These are phyloP conservation scores for Lithobates pipiens DNA, from an alignment of 2,797 vertebrate species.

Conservation along the genomic window DNA sequence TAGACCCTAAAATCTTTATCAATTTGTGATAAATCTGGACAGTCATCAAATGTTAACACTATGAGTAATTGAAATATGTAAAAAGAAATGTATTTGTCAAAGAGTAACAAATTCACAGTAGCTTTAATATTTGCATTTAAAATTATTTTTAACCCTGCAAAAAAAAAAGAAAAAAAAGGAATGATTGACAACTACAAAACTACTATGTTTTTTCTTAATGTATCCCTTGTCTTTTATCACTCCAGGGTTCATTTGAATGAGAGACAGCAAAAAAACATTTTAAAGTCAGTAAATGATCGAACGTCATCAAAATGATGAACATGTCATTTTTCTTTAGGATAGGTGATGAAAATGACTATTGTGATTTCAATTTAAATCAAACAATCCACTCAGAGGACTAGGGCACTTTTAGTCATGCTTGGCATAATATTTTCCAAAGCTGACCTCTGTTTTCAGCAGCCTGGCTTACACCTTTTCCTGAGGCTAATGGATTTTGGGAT, in stretches of 20 bases:
- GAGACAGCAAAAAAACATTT: slow-evolving; percentile 56
- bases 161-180: slow-evolving; percentile 45
- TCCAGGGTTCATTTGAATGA: slow-evolving; percentile 66
- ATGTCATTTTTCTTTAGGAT: slow-evolving; percentile 62
- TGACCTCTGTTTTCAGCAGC: slow-evolving; percentile 68
- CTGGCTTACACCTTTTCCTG: slow-evolving; percentile 64
- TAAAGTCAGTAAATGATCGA: slow-evolving; percentile 45
- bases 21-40: no score
- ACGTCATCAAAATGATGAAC: slow-evolving; percentile 65
- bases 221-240: slow-evolving; percentile 66
- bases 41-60: background rate
- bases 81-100: slow-evolving; percentile 52
- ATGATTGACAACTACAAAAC: slow-evolving; percentile 7
- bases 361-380: slow-evolving; percentile 74
- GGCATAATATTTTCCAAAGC: slow-evolving; percentile 64
- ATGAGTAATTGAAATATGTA: slow-evolving; percentile 38
- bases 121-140: slow-evolving; percentile 35
- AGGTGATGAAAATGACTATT: slow-evolving; percentile 58
- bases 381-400: slow-evolving; percentile 65
- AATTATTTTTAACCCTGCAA: slow-evolving; percentile 10
- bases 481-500: slow-evolving; percentile 53
- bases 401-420: slow-evolving; percentile 68
- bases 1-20: no score
- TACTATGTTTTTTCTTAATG: slow-evolving; percentile 66
- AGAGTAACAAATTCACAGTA: slow-evolving; percentile 28